phyloP scores from a whole-genome alignment of 2,113 vertebrate genomes.

The Bombycilla garrulus region DNA sequence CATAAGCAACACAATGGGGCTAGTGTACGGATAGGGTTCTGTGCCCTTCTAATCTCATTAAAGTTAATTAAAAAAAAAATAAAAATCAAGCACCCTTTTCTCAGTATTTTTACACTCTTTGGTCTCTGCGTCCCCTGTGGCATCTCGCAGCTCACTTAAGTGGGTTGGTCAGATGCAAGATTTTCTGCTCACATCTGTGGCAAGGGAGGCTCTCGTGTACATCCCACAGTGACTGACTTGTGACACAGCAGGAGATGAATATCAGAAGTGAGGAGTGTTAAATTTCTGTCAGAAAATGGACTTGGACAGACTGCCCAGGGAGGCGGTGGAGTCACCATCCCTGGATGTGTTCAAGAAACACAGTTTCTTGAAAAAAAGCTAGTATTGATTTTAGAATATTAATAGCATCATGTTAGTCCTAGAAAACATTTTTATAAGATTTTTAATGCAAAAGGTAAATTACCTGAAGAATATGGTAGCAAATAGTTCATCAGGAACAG shows the following conservation, averaged over 20 bases:
- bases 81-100: neutral
- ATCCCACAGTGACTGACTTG: neutral
- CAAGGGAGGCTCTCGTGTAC: neutral
- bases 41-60: neutral
- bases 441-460: neutral
- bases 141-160: neutral
- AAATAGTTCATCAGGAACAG: neutral
- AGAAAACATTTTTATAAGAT: neutral
- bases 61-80: neutral
- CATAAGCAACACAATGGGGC: neutral
- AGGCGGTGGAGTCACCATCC: neutral
- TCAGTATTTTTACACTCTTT: neutral
- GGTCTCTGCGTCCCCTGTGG: neutral
- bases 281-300: neutral
- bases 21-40: neutral
- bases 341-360: neutral
- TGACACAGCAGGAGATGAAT: neutral
- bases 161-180: rapidly evolving
- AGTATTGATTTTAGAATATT: neutral
- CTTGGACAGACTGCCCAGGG: neutral
- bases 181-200: neutral
- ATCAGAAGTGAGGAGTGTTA: neutral
- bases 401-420: neutral
- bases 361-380: neutral
- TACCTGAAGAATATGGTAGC: neutral